A percentile compares a stretch with the other conserved stretches of the same genome.
Evolutionary conservation across 2,113 vertebrate genomes (phyloP).

Genomic region (Nematolebias whitei): DNA sequence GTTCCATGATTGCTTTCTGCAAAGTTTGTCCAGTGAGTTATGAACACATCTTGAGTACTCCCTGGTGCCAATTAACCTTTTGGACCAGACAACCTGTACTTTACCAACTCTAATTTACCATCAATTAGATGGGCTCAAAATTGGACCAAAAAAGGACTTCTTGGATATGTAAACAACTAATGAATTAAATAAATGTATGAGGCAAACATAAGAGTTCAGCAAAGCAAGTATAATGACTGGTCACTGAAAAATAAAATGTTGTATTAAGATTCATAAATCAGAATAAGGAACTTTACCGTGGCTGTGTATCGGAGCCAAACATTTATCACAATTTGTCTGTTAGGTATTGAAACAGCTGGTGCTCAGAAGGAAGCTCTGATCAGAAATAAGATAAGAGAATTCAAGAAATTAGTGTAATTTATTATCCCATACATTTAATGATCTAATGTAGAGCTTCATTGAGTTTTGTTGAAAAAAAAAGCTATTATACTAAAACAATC

Average conservation of each 20-base stretch:
- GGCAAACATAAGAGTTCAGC: constrained; percentile 26
- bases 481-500: background rate
- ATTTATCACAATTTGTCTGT: constrained; percentile 22
- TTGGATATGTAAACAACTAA: constrained; percentile 5
- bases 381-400: constrained; percentile 21
- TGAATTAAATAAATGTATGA: constrained; percentile 39
- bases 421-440: background rate
- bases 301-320: constrained; percentile 1
- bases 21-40: too few species aligned
- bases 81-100: constrained; percentile 29
- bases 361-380: constrained; percentile 22
- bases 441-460: background rate
- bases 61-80: constrained; percentile 56
- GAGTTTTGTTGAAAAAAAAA: background rate
- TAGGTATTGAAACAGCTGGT: constrained; percentile 27
- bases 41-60: constrained; percentile 38
- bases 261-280: constrained; percentile 1
- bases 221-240: background rate
- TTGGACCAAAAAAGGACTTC: background rate
- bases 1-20: too few species aligned
- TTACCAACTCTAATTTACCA: constrained; percentile 34
- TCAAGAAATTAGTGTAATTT: constrained; percentile 4
- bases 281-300: background rate
- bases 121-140: constrained; percentile 43
- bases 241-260: background rate